Percentiles rank a stretch among this genome's conserved stretches.
Evolutionary conservation across 64 coral and sea anemone genomes (phyloP).

Genomic region (Trachythela sp.): DNA sequence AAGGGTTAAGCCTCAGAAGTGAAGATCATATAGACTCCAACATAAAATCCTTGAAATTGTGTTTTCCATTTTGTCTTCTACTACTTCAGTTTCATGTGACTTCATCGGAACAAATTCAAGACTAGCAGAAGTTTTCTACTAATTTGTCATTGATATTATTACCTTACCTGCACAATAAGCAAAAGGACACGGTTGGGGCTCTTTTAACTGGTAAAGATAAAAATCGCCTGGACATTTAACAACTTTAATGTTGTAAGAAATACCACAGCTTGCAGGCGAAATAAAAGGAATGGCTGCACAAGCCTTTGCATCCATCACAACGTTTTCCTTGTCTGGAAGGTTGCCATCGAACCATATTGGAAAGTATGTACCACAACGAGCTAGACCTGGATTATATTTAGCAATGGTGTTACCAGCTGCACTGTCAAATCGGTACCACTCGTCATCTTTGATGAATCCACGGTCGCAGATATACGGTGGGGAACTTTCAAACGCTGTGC

Average conservation of each 20-base stretch:
- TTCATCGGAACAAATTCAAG: too few species aligned
- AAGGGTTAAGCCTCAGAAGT: too few species aligned
- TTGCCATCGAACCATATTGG: background rate
- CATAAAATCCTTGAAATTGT: too few species aligned
- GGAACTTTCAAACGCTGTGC: background rate
- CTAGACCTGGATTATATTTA: background rate
- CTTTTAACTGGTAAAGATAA: conserved; percentile 11
- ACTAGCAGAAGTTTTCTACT: too few species aligned
- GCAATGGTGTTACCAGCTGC: background rate
- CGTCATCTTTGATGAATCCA: background rate
- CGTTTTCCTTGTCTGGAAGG: background rate
- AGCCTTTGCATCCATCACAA: background rate
- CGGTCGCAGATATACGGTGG: background rate
- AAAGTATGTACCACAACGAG: background rate
- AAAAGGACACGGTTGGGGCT: background rate
- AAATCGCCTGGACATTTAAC: conserved; percentile 15
- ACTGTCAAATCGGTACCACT: background rate
- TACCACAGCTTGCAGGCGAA: background rate
- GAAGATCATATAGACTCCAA: too few species aligned
- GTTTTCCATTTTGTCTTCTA: too few species aligned
- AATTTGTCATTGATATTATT: too few species aligned
- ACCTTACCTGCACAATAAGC: background rate
- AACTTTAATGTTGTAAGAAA: background rate
- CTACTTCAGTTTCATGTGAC: too few species aligned
- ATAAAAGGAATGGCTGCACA: background rate